A percentile compares a stretch with the other conserved stretches of the same genome.
phyloP scores from a whole-genome alignment of 2,888 invertebrate genomes.

The Siphonodentalium dalli region DNA sequence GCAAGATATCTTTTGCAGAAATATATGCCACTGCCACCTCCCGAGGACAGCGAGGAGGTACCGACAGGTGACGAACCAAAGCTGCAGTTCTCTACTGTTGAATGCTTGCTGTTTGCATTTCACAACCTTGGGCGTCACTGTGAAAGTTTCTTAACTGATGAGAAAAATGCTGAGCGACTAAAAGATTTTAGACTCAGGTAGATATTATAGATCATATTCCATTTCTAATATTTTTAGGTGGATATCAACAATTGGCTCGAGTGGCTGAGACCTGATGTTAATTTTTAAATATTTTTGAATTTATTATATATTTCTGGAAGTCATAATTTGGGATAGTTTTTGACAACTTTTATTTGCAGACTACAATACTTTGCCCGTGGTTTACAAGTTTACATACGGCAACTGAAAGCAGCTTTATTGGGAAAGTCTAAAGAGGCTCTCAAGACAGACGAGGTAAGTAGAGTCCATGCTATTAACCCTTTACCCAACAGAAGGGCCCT shows the following conservation, averaged over 20 bases:
- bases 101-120: conserved; percentile 82
- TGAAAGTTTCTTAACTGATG: conserved; percentile 75
- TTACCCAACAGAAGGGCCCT: too few relatives aligned
- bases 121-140: conserved; percentile 80
- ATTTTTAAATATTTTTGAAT: not conserved
- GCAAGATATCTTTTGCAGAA: conserved; percentile 70
- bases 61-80: conserved; percentile 73
- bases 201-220: not conserved
- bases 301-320: too few relatives aligned
- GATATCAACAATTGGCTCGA: not conserved
- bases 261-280: not conserved
- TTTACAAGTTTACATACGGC: conserved; percentile 84
- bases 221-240: not conserved
- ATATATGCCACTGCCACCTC: conserved; percentile 87
- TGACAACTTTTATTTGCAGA: conserved; percentile 67
- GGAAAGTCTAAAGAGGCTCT: conserved; percentile 77
- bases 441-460: conserved; percentile 74
- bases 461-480: not conserved
- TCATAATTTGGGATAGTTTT: not conserved
- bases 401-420: conserved; percentile 73
- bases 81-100: conserved; percentile 90
- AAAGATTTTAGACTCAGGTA: conserved; percentile 78
- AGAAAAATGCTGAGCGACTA: conserved; percentile 75
- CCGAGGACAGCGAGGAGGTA: conserved; percentile 69
- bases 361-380: conserved; percentile 91